Evolutionary conservation across 1,140 invertebrate species (phyloP).

Genomic region (Apis laboriosa): DNA sequence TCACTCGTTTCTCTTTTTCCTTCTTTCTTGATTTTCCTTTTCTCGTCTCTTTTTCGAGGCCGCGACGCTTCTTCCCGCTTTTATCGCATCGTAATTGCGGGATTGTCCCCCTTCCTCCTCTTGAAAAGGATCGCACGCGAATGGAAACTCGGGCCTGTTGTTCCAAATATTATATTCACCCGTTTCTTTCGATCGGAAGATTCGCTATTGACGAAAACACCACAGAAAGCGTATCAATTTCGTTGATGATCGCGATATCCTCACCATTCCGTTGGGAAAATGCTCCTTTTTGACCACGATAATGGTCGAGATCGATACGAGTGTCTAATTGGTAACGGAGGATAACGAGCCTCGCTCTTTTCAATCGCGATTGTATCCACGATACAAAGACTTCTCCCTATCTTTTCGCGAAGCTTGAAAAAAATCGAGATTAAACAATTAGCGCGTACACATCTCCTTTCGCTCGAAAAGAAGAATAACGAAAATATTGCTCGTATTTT

Average conservation of each 20-base stretch:
- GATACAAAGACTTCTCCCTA: not conserved
- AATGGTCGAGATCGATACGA: not conserved
- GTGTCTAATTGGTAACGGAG: not conserved
- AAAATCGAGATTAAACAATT: not conserved
- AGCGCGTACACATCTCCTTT: too few species aligned
- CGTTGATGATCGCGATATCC: not conserved
- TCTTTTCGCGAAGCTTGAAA: not conserved
- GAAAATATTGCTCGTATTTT: not conserved
- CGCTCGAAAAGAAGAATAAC: not conserved
- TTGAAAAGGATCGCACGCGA: not conserved
- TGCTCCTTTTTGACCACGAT: not conserved
- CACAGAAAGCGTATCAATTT: constrained; percentile 40
- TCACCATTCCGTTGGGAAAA: not conserved
- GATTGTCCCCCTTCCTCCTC: constrained; percentile 3
- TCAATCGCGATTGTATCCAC: not conserved
- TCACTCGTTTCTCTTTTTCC: not conserved
- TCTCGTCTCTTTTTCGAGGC: not conserved
- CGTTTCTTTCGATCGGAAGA: too few species aligned
- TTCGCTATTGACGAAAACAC: not conserved
- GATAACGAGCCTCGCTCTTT: not conserved
- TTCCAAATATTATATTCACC: not conserved
- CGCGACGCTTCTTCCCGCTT: constrained; percentile 39
- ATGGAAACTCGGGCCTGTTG: not conserved
- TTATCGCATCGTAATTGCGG: constrained; percentile 57
- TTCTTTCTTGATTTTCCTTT: too few species aligned